Evolutionary conservation across 2,888 invertebrate genomes (phyloP), one percentile per base, ranked within the genome.

Genomic region (Cryptophagus acutangulus): DNA sequence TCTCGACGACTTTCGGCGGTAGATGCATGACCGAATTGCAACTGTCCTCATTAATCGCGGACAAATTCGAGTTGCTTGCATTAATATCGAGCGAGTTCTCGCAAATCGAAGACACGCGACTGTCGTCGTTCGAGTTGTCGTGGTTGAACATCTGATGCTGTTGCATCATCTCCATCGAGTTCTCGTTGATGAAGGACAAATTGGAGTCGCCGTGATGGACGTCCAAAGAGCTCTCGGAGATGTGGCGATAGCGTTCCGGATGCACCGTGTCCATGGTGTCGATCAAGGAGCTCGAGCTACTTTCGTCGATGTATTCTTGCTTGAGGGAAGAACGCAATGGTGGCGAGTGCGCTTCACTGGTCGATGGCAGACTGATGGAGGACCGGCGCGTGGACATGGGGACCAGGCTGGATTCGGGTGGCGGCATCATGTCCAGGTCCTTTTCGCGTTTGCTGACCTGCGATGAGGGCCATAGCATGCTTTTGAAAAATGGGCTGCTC

Each of bases 251-350:
- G n/a, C 68, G 58, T 34, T 62, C 59, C 10, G 55, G 51, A 33
- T 58, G 56, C 16, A 41, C 43, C 38, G 61, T 48, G 35, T 69
- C 68, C 43, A 62, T 55, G 1, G 62, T 51, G 33, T 70, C 69
- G 31, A 63, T 60, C 43, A 78, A 63, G 13, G 81, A 81, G 52
- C 76, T 78, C 64, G 84, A 82, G 58, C 85, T 84, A 51, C 76
- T 78, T 46, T 87, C 87, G 62, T 87, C 87, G 25, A 81, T 65
- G 33, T 82, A 71, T 70, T 85, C 80, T 33, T 79, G 80, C 65
- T 84, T 84, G 31, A 83, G 70, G n/a, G 26, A 12, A 3, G 52
- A 40, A 8, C 72, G 74, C 41, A 75, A 59, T 1, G 74, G 74
- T 2, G 77, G 74, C 28, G 74, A 71, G 54, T 73, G 72, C 36